Percentiles rank a stretch among this genome's conserved stretches.
Evolutionary conservation across 2,888 invertebrate species (phyloP).

Genomic region (Magallana nippona): DNA sequence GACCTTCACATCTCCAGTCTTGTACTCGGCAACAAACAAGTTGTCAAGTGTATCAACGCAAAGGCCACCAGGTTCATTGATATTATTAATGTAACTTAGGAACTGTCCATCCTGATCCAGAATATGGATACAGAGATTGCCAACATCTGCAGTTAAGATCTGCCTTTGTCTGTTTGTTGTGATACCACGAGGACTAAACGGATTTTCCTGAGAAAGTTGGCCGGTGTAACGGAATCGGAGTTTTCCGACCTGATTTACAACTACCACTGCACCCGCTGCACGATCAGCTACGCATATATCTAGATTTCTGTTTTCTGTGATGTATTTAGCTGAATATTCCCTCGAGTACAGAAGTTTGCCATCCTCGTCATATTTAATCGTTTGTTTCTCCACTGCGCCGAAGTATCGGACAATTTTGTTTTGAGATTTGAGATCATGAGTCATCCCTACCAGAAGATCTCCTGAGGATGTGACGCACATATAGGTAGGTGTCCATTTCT

Average conservation of each 20-base stretch:
- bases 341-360: background rate
- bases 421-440: background rate
- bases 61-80: background rate
- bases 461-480: background rate
- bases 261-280: background rate
- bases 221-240: background rate
- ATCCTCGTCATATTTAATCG: background rate
- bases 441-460: background rate
- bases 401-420: background rate
- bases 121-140: constrained; percentile 1
- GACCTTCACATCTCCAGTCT: too few relatives aligned
- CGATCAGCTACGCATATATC: background rate
- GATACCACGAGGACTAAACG: background rate
- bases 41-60: background rate
- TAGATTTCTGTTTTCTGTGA: constrained; percentile 12
- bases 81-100: background rate
- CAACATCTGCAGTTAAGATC: background rate
- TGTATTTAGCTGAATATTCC: background rate
- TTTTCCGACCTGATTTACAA: background rate
- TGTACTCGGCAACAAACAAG: constrained; percentile 3
- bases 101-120: constrained; percentile 15
- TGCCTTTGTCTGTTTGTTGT: background rate
- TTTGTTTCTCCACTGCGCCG: background rate
- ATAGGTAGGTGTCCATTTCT: background rate
- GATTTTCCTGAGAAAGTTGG: background rate